A percentile compares a stretch with the other conserved stretches of the same genome.
Evolutionary conservation across 2,113 vertebrate species (phyloP).

Genomic region (Nymphicus hollandicus): DNA sequence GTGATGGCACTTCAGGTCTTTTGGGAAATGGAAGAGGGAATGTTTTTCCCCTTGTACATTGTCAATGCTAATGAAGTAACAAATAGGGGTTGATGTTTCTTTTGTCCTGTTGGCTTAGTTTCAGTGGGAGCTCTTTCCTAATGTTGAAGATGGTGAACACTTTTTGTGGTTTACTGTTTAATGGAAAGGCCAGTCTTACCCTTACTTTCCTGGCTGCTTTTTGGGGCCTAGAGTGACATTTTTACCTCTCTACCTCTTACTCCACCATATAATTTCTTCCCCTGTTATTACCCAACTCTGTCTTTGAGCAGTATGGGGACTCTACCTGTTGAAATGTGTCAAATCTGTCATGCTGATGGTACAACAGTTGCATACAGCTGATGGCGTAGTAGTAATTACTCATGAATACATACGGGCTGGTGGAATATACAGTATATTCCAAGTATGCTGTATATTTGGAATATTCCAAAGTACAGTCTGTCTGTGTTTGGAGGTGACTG

Average conservation of each 20-base stretch:
- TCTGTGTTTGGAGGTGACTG: neutral
- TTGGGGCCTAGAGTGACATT: neutral
- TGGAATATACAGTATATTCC: neutral
- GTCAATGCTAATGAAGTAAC: neutral
- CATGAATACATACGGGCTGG: neutral
- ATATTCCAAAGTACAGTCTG: neutral
- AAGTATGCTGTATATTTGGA: too few relatives aligned
- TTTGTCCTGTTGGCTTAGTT: neutral
- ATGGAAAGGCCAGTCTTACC: accelerated
- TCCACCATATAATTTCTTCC: neutral
- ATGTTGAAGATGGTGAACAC: neutral
- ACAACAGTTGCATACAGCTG: accelerated
- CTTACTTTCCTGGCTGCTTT: neutral
- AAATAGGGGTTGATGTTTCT: neutral
- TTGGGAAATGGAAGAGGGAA: neutral
- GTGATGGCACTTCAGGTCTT: neutral
- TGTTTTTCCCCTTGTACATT: neutral
- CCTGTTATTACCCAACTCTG: neutral
- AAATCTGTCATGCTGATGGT: accelerated
- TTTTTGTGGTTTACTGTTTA: neutral
- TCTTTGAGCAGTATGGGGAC: neutral
- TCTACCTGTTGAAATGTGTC: neutral
- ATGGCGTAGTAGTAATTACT: neutral
- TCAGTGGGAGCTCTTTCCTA: neutral
- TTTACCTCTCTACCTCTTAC: neutral